phyloP scores from a whole-genome alignment of 2,888 invertebrate species.

The Papilio demoleus region DNA sequence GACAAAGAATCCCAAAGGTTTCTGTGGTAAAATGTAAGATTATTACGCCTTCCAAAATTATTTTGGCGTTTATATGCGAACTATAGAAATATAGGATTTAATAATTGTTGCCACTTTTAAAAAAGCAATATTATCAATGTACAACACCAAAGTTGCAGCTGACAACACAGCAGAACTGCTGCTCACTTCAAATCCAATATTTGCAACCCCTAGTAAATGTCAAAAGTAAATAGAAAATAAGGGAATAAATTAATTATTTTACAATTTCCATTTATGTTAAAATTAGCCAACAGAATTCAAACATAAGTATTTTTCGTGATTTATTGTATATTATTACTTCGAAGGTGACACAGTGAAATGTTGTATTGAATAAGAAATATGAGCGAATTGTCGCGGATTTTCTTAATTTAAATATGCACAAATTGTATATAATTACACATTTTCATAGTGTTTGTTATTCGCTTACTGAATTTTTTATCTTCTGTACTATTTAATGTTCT shows the following conservation, averaged over 20 bases:
- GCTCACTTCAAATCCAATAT: constrained; percentile 59
- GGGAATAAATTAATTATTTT: constrained; percentile 55
- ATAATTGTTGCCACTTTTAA: constrained; percentile 2
- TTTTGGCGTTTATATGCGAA: too few relatives aligned
- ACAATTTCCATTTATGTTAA: constrained; percentile 56
- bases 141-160: constrained; percentile 29
- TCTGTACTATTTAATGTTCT: constrained; percentile 66
- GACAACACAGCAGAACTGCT: constrained; percentile 36
- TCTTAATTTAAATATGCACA: constrained; percentile 65
- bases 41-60: too few relatives aligned
- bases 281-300: constrained; percentile 60
- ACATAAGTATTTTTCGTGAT: constrained; percentile 50
- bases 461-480: constrained; percentile 56
- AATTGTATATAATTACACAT: constrained; percentile 58
- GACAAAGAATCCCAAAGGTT: too few relatives aligned
- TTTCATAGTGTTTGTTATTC: constrained; percentile 57
- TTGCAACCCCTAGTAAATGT: constrained; percentile 69
- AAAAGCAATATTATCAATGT: background rate
- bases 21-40: too few relatives aligned
- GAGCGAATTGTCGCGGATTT: constrained; percentile 65
- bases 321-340: constrained; percentile 55
- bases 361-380: constrained; percentile 53
- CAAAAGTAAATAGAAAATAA: constrained; percentile 77
- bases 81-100: too few relatives aligned
- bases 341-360: constrained; percentile 31